These are phyloP conservation scores for Coptodon bakossiorum DNA, from an alignment of 2,113 vertebrate species.

Conservation along the genomic window DNA sequence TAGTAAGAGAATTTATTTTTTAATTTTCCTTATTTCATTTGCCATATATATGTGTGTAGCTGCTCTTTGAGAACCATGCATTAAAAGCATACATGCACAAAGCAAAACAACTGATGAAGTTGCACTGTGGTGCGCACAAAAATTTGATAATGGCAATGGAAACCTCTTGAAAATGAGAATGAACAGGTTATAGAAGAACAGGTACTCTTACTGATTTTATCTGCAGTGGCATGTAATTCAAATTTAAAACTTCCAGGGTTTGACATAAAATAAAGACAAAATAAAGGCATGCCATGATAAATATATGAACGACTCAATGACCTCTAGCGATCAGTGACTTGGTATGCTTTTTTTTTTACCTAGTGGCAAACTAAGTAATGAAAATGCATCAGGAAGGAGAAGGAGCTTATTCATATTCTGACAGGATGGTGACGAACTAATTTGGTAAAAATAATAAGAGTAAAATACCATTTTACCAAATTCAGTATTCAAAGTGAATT, in stretches of 20 bases:
- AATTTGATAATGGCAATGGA: not conserved
- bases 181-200: not conserved
- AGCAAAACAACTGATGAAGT: not conserved
- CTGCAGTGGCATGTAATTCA: not conserved
- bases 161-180: not conserved
- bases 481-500: not conserved
- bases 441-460: not conserved
- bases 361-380: not conserved
- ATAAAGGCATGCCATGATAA: not conserved
- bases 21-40: not conserved
- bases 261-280: not conserved
- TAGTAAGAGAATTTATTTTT: not conserved
- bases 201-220: not conserved
- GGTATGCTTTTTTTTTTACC: not conserved
- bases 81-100: not conserved
- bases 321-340: not conserved
- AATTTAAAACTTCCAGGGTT: not conserved
- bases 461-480: not conserved
- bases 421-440: not conserved
- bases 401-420: not conserved
- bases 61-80: not conserved
- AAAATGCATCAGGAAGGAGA: not conserved
- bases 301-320: not conserved
- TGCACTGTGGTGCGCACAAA: not conserved
- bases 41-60: not conserved